Evolutionary conservation across 2,888 invertebrate species (phyloP), one percentile per base, ranked within the genome.

Genomic region (Pecten maximus): DNA sequence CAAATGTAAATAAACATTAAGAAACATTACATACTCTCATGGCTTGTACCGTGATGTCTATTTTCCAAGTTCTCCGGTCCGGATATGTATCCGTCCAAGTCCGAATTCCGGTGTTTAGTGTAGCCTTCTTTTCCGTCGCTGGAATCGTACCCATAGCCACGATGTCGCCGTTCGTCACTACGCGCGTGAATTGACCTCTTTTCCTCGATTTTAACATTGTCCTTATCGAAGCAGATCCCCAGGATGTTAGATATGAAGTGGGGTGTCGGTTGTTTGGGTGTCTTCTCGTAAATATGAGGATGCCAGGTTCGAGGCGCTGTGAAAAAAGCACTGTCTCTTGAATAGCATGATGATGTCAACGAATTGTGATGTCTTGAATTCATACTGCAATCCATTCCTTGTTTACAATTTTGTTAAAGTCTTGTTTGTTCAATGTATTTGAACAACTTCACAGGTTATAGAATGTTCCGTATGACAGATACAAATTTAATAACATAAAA

Each of bases 191-290:
- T 28, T 74, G 74, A 35, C 23, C 74, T 74, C 35, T 28, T 74
- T 8, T 74, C 74, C 16, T 74, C 74, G 23, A 35, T 74, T 74
- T 74, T 74, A 4, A 74, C 35, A 74, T 74, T 74, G 74, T 74
- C 74, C 10, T 74, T 74, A 74, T 74, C 74, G 10, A 23, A 74
- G 23, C 74, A 74, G 2, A 35, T 74, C 0, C 98, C 98, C 94
- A 99, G 97, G 94, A 99, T 99, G 96, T 99, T 98, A 93, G 98
- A 98, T 96, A 99, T 99, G 86, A 98, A 98, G 97, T 98, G 98
- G 6, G 98, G 98, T 0, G 99, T 99, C 0, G 98, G 98, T 90
- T 97, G 97, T 94, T 98, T 98, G 16, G 98, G 98, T 19, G 98
- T 98, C 94, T 98, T 98, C 2, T 98, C 98, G 96, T 99, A 99